Percentiles rank a stretch among this genome's conserved stretches.
These are phyloP conservation scores for Cryptotermes secundus DNA, from an alignment of 1,140 invertebrate genomes.

Conservation along the genomic window DNA sequence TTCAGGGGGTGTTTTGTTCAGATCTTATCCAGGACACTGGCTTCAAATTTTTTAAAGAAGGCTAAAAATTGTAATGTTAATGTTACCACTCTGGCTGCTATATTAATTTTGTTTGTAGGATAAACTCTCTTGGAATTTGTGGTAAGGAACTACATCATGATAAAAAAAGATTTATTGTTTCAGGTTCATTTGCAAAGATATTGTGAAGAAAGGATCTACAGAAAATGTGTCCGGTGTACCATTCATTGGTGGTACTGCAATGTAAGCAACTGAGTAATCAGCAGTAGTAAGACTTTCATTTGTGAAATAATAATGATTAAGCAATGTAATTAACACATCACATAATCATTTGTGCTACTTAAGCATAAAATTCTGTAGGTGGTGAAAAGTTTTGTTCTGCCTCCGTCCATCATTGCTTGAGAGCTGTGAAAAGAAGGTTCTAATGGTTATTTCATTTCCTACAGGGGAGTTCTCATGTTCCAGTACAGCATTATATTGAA, in stretches of 20 bases:
- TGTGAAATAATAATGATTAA: too few relatives aligned
- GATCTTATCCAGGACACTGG: too few relatives aligned
- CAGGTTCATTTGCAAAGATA: slow-evolving; percentile 66
- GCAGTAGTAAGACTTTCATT: not conserved
- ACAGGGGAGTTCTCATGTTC: slow-evolving; percentile 67
- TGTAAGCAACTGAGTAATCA: slow-evolving; percentile 58
- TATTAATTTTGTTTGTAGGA: too few relatives aligned
- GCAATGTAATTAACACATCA: too few relatives aligned
- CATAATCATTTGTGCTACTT: too few relatives aligned
- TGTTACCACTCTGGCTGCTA: too few relatives aligned
- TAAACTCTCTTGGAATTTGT: too few relatives aligned
- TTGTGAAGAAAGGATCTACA: slow-evolving; percentile 64
- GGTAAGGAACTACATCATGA: too few relatives aligned
- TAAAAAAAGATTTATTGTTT: slow-evolving; percentile 34
- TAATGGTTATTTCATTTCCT: slow-evolving; percentile 36
- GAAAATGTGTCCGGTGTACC: slow-evolving; percentile 62
- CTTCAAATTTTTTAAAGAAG: too few relatives aligned
- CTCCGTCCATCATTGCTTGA: not conserved
- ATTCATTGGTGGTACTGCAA: slow-evolving; percentile 69
- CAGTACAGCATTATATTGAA: slow-evolving; percentile 67
- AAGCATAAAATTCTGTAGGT: not conserved
- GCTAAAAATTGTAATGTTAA: too few relatives aligned
- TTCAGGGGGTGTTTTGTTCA: too few relatives aligned
- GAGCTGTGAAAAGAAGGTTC: not conserved
- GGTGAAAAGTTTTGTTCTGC: not conserved